Evolutionary conservation across 2,797 vertebrate genomes (phyloP), one percentile per base, ranked within the genome.

Genomic region (Epinephelus coioides): DNA sequence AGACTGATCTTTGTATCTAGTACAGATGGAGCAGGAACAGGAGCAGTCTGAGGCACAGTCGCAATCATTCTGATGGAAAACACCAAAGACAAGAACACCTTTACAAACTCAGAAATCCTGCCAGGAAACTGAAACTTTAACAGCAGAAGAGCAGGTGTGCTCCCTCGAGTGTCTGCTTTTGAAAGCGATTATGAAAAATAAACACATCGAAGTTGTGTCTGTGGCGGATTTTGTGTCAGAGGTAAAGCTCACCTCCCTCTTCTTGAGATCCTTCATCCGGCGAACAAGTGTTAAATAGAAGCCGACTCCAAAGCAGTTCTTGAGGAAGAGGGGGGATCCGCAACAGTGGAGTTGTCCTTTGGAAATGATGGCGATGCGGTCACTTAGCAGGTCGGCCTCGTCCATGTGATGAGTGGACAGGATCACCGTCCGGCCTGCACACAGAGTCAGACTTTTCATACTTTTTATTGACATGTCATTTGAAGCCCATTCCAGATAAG

Each of bases 371-470:
- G 97, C 98, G 8, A 99, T 95, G 79, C 98, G 96, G 92, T 99
- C 98, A 10, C 98, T 98, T 18, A 99, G 96, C 78, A 99, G 96
- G 88, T 99, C 98, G 0, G 98, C 98, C 88, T 99, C 98, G 23
- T 99, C 98, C 98, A 99, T 99, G 89, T 99, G 98, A 69, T 99
- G 98, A 0, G 98, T 99, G 85, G 98, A 99, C 68, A 99, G 95
- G 75, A 99, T 98, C 81, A 99, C 97, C 0, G 98, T 99, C 70
- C 97, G 97, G 19, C 96, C 98, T 99, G 90, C 25, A 13, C 43
- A 8, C 21, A 5, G 11, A 2, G 15, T 9, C 2, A 30, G 27
- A 18, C 40, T 21, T 54, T 56, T 17, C 40, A 1, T 6, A 1
- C 27, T 51, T 38, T 51, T 30, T 25, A 44, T 6, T 38, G 30